phyloP scores from a whole-genome alignment of 2,797 vertebrate species.

The Hybognathus amarus region DNA sequence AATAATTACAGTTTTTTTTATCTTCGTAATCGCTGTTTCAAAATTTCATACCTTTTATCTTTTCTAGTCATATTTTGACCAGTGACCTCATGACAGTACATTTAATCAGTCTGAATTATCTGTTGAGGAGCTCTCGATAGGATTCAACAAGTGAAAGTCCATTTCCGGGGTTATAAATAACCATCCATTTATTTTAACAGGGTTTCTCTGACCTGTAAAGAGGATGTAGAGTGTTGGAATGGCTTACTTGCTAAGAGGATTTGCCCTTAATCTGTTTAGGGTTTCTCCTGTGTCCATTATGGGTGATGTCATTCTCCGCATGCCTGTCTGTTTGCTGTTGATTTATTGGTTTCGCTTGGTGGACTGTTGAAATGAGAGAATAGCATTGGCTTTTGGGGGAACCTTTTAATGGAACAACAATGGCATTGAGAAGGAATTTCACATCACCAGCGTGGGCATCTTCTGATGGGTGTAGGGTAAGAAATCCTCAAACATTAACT shows the following conservation, averaged over 20 bases:
- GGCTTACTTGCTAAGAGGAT: constrained; percentile 74
- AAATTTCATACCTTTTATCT: constrained; percentile 5
- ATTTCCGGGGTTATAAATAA: constrained; percentile 60
- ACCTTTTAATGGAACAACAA: constrained; percentile 47
- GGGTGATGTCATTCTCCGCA: constrained; percentile 54
- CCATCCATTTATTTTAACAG: constrained; percentile 62
- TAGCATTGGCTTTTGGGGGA: background rate
- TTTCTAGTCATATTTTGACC: background rate
- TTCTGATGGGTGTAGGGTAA: constrained; percentile 70
- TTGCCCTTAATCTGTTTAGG: constrained; percentile 73
- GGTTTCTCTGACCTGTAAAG: constrained; percentile 55
- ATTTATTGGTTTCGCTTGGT: constrained; percentile 33
- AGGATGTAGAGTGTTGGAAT: constrained; percentile 63
- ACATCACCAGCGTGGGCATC: constrained; percentile 39
- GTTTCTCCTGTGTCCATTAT: constrained; percentile 61
- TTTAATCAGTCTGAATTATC: background rate
- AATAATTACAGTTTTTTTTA: background rate
- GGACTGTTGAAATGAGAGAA: constrained; percentile 2
- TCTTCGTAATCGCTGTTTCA: background rate
- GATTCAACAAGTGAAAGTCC: constrained; percentile 22
- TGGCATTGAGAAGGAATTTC: constrained; percentile 66
- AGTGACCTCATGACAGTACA: background rate
- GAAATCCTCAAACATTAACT: constrained; percentile 34
- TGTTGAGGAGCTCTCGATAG: background rate
- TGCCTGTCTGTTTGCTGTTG: constrained; percentile 58